A percentile compares a stretch with the other conserved stretches of the same genome.
These are phyloP conservation scores for Homalodisca vitripennis DNA, from an alignment of 1,140 invertebrate species.

Conservation along the genomic window DNA sequence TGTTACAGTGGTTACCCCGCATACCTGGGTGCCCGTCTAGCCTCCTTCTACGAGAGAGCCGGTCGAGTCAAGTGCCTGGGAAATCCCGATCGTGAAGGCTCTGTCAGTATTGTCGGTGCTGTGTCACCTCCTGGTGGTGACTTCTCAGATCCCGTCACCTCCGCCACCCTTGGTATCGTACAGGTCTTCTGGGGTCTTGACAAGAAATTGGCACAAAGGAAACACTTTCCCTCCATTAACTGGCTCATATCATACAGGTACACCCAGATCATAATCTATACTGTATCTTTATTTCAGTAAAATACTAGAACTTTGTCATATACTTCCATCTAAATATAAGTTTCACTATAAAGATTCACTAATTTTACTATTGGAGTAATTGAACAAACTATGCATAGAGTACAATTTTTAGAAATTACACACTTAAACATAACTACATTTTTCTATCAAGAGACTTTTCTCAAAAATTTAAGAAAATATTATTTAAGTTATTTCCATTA, in stretches of 20 bases:
- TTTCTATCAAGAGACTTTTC: no score
- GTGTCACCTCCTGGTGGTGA: slow-evolving; percentile 99
- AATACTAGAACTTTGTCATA: not conserved
- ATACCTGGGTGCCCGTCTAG: slow-evolving; percentile 95
- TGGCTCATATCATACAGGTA: slow-evolving; percentile 98
- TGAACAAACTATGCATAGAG: no score
- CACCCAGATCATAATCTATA: not conserved
- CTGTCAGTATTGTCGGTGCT: slow-evolving; percentile 98
- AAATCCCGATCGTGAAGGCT: slow-evolving; percentile 96
- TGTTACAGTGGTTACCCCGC: slow-evolving; percentile 92
- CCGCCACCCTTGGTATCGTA: slow-evolving; percentile 98
- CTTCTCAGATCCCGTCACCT: slow-evolving; percentile 99
- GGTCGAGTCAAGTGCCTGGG: slow-evolving; percentile 97
- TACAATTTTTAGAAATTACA: no score
- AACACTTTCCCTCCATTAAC: slow-evolving; percentile 99
- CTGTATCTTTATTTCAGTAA: not conserved
- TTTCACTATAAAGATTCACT: no score
- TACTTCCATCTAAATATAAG: no score
- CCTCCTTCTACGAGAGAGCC: slow-evolving; percentile 99
- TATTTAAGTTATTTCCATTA: no score
- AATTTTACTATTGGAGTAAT: no score
- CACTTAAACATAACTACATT: no score
- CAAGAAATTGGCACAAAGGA: slow-evolving; percentile 98
- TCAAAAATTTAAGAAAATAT: no score
- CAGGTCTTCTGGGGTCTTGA: slow-evolving; percentile 99